Evolutionary conservation across 92 coral and sea anemone species (phyloP), one percentile per base, ranked within the genome.

Genomic region (Zoanthus gigantus): DNA sequence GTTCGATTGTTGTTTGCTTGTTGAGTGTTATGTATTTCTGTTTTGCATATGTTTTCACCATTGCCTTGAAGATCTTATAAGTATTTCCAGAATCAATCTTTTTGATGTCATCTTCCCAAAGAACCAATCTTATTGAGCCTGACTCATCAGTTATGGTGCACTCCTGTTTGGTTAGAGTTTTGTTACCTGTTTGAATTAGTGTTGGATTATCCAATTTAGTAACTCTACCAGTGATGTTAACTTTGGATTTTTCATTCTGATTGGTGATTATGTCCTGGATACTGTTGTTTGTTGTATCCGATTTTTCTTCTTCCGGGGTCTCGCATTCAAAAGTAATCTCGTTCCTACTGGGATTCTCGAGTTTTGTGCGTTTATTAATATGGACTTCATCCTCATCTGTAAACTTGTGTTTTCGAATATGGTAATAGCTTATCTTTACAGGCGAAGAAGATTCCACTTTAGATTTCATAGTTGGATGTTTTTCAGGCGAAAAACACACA

Each of bases 401-500:
- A 48, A 45, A 73, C 50, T 65, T 71, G 78, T 85, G 74, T 60
- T 57, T 63, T 78, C 72, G 69, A 73, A 85, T 73, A 45, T 46
- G 58, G 77, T 76, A 85, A 63, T 71, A 84, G 78, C 60, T 84
- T 76, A 89, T 84, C 76, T 72, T 37, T 34, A 72, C 76, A 72
- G 50, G 50, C 50, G 76, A 72, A 42, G 76, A 72, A 44, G 47
- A 72, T 72, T 72, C 76, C 76, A 72, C 76, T 72, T 72, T 72
- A 72, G 76, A 72, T 72, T 34, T 72, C 76, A 32, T 72, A 72
- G 76, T 72, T 72, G 50, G 76, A 72, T 72, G 76, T 72, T 72
- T 32, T 72, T 72, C 76, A 72, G 76, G 17, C 76, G 53, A 72
- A 80, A 90, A 90, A 78, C 93, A 90, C 61, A 90, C 90, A 48